These are phyloP conservation scores for Sardina pilchardus DNA, from an alignment of 2,113 vertebrate species.

Conservation along the genomic window DNA sequence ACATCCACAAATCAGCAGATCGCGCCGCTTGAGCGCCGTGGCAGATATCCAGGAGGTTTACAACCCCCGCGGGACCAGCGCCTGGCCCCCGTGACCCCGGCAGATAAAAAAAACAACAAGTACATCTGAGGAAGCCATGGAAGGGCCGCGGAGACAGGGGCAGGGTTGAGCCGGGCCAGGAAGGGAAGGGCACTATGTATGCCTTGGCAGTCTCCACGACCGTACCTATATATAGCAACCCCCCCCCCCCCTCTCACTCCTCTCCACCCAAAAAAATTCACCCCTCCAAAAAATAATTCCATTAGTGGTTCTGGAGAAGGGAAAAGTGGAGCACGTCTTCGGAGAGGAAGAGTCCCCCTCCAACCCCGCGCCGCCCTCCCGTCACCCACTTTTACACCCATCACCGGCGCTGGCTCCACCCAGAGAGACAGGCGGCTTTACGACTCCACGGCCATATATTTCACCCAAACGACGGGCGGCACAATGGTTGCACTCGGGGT, in stretches of 20 bases:
- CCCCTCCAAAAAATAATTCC: constrained; percentile 45
- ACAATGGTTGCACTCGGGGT: constrained; percentile 18
- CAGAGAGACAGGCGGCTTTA: constrained; percentile 6
- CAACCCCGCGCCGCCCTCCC: constrained; percentile 15
- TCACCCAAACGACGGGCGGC: constrained; percentile 20
- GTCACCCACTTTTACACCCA: neutral
- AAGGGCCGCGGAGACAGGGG: neutral
- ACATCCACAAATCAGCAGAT: neutral
- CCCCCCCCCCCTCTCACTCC: no score
- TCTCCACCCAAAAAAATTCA: constrained; percentile 10
- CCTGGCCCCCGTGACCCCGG: neutral
- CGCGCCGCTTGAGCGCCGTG: constrained; percentile 17
- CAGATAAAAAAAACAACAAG: constrained; percentile 1
- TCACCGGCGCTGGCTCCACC: neutral
- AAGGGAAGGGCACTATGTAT: neutral
- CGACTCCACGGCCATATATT: constrained; percentile 8
- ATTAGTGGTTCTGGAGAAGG: constrained; percentile 52
- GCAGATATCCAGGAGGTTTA: constrained; percentile 22
- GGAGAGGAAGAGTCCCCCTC: constrained; percentile 51
- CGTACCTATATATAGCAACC: constrained; percentile 57
- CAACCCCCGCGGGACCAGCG: neutral
- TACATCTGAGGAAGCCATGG: neutral
- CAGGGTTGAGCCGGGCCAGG: constrained; percentile 22
- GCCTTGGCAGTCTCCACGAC: constrained; percentile 35
- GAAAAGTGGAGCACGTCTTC: constrained; percentile 59